Conservation (phyloP, 2,113 vertebrate species). For the Anas platyrhynchos region DNA sequence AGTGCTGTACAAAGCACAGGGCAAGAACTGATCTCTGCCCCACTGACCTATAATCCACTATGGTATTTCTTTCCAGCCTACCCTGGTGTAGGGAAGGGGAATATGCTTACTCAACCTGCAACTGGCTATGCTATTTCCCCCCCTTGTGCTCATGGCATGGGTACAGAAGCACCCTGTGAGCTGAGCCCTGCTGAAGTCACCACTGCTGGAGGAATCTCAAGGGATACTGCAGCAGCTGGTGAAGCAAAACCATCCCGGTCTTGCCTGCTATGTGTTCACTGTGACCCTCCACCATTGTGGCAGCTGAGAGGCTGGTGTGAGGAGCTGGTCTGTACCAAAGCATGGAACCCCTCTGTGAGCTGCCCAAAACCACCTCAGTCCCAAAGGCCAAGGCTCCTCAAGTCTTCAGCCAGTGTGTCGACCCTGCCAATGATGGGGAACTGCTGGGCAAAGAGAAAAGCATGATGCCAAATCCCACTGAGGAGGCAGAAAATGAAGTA, state of each 20-base stretch:
- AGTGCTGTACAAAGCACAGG: background rate
- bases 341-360: rapidly evolving
- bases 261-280: background rate
- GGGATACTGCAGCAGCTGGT: background rate
- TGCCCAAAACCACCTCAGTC: background rate
- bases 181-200: background rate
- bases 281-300: background rate
- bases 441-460: background rate
- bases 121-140: background rate
- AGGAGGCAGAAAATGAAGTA: background rate
- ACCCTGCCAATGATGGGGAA: background rate
- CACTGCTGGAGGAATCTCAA: background rate
- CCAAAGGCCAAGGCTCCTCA: background rate
- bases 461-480: background rate
- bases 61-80: background rate
- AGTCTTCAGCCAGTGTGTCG: background rate
- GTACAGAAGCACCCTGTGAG: background rate
- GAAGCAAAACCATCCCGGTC: background rate
- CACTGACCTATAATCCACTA: background rate
- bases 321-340: background rate
- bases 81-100: background rate
- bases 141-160: background rate
- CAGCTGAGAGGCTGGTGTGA: background rate
- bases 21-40: background rate
- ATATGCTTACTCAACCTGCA: background rate